Percentiles rank a stretch among this genome's conserved stretches.
These are phyloP conservation scores for Cyprinodon brontotheroides DNA, from an alignment of 2,113 vertebrate species.

Conservation along the genomic window DNA sequence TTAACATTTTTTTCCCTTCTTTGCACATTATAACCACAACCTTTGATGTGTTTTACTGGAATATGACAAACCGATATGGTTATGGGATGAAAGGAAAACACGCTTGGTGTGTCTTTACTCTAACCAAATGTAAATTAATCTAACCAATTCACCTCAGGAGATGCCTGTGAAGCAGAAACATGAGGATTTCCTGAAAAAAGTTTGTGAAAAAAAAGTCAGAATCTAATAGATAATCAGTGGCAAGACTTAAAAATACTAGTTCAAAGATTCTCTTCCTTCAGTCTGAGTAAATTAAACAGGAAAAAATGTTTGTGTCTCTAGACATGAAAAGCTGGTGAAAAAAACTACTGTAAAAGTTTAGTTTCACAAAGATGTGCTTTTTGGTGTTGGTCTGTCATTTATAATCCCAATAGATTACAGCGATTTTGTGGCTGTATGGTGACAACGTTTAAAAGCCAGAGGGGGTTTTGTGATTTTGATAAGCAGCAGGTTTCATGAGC, in stretches of 20 bases:
- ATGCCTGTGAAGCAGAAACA: neutral
- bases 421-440: neutral
- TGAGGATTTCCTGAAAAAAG: too few relatives aligned
- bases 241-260: neutral
- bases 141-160: neutral
- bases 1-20: neutral
- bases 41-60: neutral
- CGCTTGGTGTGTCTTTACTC: neutral
- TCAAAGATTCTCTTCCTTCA: neutral
- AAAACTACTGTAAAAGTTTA: neutral
- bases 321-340: neutral
- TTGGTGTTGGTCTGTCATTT: neutral
- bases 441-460: neutral
- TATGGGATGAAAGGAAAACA: neutral
- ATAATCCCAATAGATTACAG: neutral
- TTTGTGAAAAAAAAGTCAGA: too few relatives aligned
- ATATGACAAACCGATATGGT: neutral
- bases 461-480: constrained; percentile 17
- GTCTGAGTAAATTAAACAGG: neutral
- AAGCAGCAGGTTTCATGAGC: constrained; percentile 4
- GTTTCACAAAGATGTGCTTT: neutral
- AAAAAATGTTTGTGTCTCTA: neutral
- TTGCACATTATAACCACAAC: neutral
- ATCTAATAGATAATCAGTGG: neutral
- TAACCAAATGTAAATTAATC: neutral